Evolutionary conservation across 2,888 invertebrate genomes (phyloP).

Genomic region (Hypercompe scribonia): DNA sequence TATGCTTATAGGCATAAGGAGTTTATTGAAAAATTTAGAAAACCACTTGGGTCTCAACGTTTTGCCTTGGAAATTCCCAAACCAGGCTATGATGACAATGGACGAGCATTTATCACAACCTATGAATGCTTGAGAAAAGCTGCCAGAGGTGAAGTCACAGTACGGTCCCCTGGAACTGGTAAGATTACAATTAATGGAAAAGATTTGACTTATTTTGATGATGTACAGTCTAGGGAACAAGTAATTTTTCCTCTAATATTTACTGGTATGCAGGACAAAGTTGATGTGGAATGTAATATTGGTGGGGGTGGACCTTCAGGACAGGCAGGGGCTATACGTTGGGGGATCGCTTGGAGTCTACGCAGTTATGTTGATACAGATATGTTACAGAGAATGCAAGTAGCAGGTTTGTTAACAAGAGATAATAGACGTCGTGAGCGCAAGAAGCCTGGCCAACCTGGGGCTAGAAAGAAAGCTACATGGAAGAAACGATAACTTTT

Average conservation of each 20-base stretch:
- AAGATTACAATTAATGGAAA: constrained; percentile 93
- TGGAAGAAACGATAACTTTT: constrained; percentile 94
- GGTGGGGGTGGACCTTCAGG: constrained; percentile 91
- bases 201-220: constrained; percentile 92
- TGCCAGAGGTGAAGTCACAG: constrained; percentile 92
- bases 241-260: constrained; percentile 95
- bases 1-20: constrained; percentile 90
- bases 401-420: constrained; percentile 94
- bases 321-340: constrained; percentile 95
- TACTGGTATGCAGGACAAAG: constrained; percentile 90
- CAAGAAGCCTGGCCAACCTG: constrained; percentile 96
- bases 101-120: constrained; percentile 90
- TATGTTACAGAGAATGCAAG: constrained; percentile 93
- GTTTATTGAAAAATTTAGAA: constrained; percentile 91
- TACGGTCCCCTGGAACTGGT: constrained; percentile 94
- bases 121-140: constrained; percentile 91
- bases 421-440: constrained; percentile 93
- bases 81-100: constrained; percentile 89
- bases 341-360: constrained; percentile 94
- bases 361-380: constrained; percentile 93
- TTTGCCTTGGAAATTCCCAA: constrained; percentile 88
- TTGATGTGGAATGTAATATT: constrained; percentile 94
- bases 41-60: constrained; percentile 86
- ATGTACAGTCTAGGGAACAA: constrained; percentile 91
- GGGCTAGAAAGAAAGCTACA: constrained; percentile 95